phyloP scores from a whole-genome alignment of 2,113 vertebrate species.

The Halichoeres trimaculatus region DNA sequence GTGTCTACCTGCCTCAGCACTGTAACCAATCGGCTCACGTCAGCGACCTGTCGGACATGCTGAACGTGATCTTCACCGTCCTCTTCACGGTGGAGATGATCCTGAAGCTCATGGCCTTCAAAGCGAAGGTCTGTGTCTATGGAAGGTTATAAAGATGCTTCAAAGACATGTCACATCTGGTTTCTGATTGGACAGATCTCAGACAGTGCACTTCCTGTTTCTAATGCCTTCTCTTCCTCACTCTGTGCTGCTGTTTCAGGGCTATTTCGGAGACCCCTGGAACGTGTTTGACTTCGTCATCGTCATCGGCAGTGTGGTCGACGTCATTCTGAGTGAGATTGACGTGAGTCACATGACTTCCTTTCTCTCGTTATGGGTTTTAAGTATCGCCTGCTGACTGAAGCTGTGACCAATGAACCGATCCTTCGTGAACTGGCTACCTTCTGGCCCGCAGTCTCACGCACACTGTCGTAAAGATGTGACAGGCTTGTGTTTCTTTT shows the following conservation, averaged over 20 bases:
- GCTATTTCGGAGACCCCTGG: conserved; percentile 99
- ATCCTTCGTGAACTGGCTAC: too few species aligned
- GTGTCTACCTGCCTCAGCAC: conserved; percentile 85
- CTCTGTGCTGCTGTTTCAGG: conserved; percentile 80
- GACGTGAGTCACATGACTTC: conserved; percentile 86
- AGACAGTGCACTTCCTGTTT: too few species aligned
- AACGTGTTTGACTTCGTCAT: conserved; percentile 99
- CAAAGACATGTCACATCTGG: too few species aligned
- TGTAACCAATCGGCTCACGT: conserved; percentile 94
- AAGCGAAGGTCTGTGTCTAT: conserved; percentile 89
- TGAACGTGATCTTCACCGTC: conserved; percentile 95
- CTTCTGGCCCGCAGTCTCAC: too few species aligned
- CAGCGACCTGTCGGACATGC: conserved; percentile 91
- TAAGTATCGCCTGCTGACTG: too few species aligned
- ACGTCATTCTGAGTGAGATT: conserved; percentile 96
- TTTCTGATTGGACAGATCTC: too few species aligned
- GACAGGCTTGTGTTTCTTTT: too few species aligned
- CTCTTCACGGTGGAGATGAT: conserved; percentile 98
- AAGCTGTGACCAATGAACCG: too few species aligned
- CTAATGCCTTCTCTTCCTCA: too few species aligned
- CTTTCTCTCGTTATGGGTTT: too few species aligned
- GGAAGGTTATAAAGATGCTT: too few species aligned
- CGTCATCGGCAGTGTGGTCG: conserved; percentile 95
- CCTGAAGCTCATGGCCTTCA: conserved; percentile 96
- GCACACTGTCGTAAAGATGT: too few species aligned